Percentiles rank a stretch among this genome's conserved stretches.
Conservation (phyloP, 2,113 vertebrate genomes). For the Lophotis ruficrista region DNA sequence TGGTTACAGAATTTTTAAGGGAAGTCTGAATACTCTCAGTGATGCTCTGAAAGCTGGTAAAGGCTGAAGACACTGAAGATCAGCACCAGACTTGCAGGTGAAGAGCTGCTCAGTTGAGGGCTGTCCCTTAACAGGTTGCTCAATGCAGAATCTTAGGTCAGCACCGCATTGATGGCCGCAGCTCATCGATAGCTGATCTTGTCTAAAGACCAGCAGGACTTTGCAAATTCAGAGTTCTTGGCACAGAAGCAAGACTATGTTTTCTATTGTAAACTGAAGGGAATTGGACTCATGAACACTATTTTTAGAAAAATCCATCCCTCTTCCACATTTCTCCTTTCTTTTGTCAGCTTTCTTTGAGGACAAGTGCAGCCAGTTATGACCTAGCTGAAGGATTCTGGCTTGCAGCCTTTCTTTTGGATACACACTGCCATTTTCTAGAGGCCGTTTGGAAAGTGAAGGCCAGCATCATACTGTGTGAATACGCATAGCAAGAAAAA, state of each 20-base stretch:
- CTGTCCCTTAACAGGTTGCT: neutral
- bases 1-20: neutral
- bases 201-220: slow-evolving; percentile 2
- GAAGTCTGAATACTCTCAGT: neutral
- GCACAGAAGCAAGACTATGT: neutral
- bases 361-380: neutral
- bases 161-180: neutral
- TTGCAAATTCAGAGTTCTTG: slow-evolving; percentile 42
- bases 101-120: neutral
- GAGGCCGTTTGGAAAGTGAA: neutral
- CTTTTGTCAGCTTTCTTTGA: neutral
- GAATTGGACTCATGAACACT: neutral
- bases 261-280: slow-evolving; percentile 1
- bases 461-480: neutral
- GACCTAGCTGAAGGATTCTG: neutral
- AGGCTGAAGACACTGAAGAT: neutral
- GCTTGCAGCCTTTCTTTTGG: neutral
- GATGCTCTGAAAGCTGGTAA: neutral
- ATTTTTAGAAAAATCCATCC: slow-evolving; percentile 30
- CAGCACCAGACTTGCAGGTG: neutral
- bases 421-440: neutral
- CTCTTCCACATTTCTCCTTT: neutral
- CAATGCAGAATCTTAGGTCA: neutral
- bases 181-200: neutral
- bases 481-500: neutral